A percentile compares a stretch with the other conserved stretches of the same genome.
Evolutionary conservation across 2,113 vertebrate genomes (phyloP).

Genomic region (Platysternon megacephalum): DNA sequence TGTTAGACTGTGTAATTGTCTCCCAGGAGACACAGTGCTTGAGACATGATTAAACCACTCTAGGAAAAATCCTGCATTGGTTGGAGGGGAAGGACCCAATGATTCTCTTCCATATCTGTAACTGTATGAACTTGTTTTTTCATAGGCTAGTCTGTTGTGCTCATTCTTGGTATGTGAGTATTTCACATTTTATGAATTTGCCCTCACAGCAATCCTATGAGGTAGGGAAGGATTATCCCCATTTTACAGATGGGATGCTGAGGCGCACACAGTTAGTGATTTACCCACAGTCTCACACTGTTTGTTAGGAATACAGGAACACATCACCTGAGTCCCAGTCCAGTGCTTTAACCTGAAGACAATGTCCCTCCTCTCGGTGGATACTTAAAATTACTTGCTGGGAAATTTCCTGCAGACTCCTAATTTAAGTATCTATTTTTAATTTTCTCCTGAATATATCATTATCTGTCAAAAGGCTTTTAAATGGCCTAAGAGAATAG

Average conservation of each 20-base stretch:
- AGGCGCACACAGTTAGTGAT: not conserved
- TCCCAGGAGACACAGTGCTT: not conserved
- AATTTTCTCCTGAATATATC: not conserved
- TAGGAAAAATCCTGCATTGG: not conserved
- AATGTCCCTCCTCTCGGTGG: not conserved
- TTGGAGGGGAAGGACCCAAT: not conserved
- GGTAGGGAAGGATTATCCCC: not conserved
- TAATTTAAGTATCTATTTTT: not conserved
- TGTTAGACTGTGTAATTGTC: not conserved
- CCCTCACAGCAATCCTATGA: not conserved
- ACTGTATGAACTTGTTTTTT: rapidly evolving
- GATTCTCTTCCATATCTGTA: not conserved
- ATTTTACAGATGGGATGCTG: not conserved
- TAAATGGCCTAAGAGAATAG: not conserved
- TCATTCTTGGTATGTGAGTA: not conserved
- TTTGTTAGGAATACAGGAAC: not conserved
- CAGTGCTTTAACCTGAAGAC: not conserved
- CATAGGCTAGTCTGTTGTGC: rapidly evolving
- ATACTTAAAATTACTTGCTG: not conserved
- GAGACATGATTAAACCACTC: not conserved
- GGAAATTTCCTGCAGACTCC: not conserved
- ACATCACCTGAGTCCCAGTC: not conserved
- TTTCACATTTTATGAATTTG: not conserved
- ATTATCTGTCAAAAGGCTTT: not conserved
- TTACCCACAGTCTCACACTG: rapidly evolving